phyloP scores from a whole-genome alignment of 1,140 invertebrate species.

The Meloidogyne chitwoodi region DNA sequence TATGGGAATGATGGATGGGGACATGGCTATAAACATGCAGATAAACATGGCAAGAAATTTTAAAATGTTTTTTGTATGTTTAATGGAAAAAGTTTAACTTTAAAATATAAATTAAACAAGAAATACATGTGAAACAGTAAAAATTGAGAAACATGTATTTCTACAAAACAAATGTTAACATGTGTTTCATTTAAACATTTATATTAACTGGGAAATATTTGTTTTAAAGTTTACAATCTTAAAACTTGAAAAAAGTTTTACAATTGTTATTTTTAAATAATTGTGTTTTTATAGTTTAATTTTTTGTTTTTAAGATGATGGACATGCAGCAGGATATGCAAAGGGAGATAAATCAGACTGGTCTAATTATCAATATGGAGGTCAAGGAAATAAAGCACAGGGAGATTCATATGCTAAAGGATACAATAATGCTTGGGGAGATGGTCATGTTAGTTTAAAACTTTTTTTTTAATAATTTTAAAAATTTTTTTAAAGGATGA shows the following conservation, averaged over 20 bases:
- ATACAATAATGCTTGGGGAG: slow-evolving; percentile 19
- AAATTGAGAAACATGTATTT: background rate
- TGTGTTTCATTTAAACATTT: background rate
- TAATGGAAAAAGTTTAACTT: background rate
- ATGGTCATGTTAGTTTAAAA: slow-evolving; percentile 15
- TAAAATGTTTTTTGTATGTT: background rate
- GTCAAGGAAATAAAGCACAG: slow-evolving; percentile 27
- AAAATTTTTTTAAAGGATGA: background rate
- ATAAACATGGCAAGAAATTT: background rate
- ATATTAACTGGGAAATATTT: no score
- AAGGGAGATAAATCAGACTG: slow-evolving; percentile 36
- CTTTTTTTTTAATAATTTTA: background rate
- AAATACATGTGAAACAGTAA: no score
- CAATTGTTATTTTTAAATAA: no score
- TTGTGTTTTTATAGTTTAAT: background rate
- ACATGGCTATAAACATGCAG: slow-evolving; percentile 24
- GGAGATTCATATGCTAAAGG: slow-evolving; percentile 32
- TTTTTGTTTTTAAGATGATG: background rate
- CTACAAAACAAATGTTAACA: background rate
- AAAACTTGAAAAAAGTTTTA: no score
- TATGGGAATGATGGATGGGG: slow-evolving; percentile 22
- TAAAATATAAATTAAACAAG: no score
- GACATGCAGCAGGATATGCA: slow-evolving; percentile 26
- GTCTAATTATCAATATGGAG: slow-evolving; percentile 37
- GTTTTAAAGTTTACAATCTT: no score